Conservation (phyloP, 1,140 invertebrate species). For the Aradophagus sp. region DNA sequence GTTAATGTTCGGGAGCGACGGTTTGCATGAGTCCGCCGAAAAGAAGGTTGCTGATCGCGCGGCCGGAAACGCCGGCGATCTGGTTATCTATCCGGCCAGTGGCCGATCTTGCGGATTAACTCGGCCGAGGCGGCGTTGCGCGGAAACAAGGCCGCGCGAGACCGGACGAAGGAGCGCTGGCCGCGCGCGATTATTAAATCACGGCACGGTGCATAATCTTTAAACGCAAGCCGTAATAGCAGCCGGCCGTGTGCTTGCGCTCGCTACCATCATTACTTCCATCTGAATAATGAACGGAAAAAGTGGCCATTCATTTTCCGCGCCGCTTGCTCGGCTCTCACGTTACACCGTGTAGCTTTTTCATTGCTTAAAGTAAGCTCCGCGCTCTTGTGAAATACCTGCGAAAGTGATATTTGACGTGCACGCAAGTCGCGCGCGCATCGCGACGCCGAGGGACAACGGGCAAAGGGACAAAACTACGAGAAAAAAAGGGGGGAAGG, state of each 20-base stretch:
- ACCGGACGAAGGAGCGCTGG: constrained; percentile 10
- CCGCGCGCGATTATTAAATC: constrained; percentile 27
- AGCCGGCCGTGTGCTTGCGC: background rate
- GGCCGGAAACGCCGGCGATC: too few relatives aligned
- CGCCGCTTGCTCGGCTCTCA: constrained; percentile 39
- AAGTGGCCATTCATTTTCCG: constrained; percentile 51
- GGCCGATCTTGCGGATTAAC: constrained; percentile 9
- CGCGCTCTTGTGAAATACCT: constrained; percentile 38
- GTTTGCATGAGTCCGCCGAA: background rate
- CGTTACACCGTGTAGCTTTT: constrained; percentile 27
- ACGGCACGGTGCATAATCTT: constrained; percentile 13
- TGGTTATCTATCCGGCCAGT: too few relatives aligned
- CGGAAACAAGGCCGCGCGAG: constrained; percentile 26
- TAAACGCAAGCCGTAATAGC: constrained; percentile 24
- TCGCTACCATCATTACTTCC: constrained; percentile 36
- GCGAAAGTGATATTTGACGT: constrained; percentile 50
- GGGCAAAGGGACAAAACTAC: background rate
- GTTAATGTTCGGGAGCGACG: background rate
- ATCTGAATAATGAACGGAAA: constrained; percentile 51
- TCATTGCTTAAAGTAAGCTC: constrained; percentile 43
- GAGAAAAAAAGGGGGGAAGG: background rate
- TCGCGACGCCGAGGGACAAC: constrained; percentile 1
- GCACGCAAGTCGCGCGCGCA: constrained; percentile 37
- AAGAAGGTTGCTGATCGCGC: too few relatives aligned
- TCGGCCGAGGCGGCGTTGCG: constrained; percentile 4